phyloP scores from a whole-genome alignment of 2,888 invertebrate genomes.

The Rhabditophanes sp. region DNA sequence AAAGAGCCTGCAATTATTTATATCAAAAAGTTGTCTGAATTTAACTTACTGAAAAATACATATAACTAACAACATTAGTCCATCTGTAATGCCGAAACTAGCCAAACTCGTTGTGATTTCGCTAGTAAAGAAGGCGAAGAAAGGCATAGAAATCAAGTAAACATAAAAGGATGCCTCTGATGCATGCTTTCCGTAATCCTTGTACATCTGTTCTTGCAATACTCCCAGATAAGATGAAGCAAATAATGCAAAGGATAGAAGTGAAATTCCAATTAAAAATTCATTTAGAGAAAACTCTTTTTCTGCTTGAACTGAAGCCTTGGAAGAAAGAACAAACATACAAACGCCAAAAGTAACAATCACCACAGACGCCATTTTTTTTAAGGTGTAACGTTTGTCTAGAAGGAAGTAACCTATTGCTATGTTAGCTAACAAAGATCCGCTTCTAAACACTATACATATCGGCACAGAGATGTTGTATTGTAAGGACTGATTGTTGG shows the following conservation, averaged over 20 bases:
- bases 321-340: conserved; percentile 62
- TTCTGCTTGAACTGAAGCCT: not conserved
- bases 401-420: conserved; percentile 77
- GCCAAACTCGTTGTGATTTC: conserved; percentile 5
- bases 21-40: not conserved
- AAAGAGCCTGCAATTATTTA: conserved; percentile 52
- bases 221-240: conserved; percentile 63
- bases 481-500: conserved; percentile 73
- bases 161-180: conserved; percentile 37
- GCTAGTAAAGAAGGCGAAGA: conserved; percentile 56
- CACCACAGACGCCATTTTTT: conserved; percentile 72
- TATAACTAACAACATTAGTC: conserved; percentile 54
- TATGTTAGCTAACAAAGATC: conserved; percentile 73
- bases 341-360: conserved; percentile 84
- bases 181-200: conserved; percentile 57
- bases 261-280: conserved; percentile 42
- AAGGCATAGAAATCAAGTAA: conserved; percentile 72
- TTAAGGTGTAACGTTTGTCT: conserved; percentile 56
- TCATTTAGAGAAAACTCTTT: conserved; percentile 1
- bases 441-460: conserved; percentile 81
- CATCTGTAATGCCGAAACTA: conserved; percentile 22
- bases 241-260: conserved; percentile 70
- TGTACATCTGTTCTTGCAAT: conserved; percentile 47
- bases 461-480: conserved; percentile 92
- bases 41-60: conserved; percentile 20